phyloP scores from a whole-genome alignment of 2,113 vertebrate genomes.

The Stomatorhinus ivindoensis region DNA sequence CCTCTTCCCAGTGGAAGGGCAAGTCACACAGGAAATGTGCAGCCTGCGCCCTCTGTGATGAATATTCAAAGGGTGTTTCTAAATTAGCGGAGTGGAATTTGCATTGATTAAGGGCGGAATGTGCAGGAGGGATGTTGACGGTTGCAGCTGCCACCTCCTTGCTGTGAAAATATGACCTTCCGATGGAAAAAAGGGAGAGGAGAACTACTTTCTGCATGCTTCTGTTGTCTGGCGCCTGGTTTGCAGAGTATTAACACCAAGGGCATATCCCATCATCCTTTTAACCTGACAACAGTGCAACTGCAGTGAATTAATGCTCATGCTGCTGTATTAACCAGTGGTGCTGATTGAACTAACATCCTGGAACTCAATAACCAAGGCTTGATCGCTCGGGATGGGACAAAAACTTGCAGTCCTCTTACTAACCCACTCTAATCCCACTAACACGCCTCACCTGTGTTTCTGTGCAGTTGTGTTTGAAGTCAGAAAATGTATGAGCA shows the following conservation, averaged over 20 bases:
- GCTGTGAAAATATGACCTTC: background rate
- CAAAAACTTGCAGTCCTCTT: background rate
- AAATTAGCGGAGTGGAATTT: conserved; percentile 3
- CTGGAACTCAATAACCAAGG: background rate
- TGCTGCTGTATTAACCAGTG: conserved; percentile 1
- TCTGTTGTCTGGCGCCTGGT: conserved; percentile 1
- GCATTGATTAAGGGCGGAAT: conserved; percentile 2
- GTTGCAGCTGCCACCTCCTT: background rate
- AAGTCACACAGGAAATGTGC: background rate
- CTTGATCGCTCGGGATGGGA: background rate
- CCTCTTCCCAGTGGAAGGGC: background rate
- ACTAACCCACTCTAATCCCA: conserved; percentile 8
- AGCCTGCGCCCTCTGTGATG: background rate
- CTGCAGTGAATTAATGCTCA: background rate
- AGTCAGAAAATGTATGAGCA: background rate
- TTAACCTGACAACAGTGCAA: background rate
- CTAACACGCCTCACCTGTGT: conserved; percentile 5
- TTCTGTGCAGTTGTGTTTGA: background rate
- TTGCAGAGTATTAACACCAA: background rate
- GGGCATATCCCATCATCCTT: background rate
- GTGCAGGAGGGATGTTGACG: background rate
- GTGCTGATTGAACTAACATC: conserved; percentile 14
- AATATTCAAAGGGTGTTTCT: background rate
- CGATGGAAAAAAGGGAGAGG: background rate
- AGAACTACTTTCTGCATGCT: background rate